A percentile compares a stretch with the other conserved stretches of the same genome.
These are phyloP conservation scores for Adelosebastes latens DNA, from an alignment of 2,797 vertebrate genomes.

Conservation along the genomic window DNA sequence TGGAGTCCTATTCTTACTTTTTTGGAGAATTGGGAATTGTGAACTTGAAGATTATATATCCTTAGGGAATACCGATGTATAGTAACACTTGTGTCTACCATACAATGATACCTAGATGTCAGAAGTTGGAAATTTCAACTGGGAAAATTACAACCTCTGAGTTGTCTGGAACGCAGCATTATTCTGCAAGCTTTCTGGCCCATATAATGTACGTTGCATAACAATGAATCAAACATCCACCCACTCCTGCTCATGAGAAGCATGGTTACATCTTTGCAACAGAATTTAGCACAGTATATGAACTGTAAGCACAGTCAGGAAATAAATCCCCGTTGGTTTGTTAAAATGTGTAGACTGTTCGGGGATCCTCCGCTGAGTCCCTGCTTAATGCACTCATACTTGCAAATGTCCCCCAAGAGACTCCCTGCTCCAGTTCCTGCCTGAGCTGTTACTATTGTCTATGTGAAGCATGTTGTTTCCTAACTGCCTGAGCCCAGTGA, in stretches of 20 bases:
- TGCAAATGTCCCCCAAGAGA: slow-evolving; percentile 26
- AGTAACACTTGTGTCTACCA: no score
- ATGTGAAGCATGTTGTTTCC: slow-evolving; percentile 22
- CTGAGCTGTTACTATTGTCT: slow-evolving; percentile 24
- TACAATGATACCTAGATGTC: no score
- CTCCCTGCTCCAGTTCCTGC: slow-evolving; percentile 11
- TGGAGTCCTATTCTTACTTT: no score
- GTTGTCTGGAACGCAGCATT: not conserved
- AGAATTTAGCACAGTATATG: not conserved
- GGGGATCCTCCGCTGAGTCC: slow-evolving; percentile 7
- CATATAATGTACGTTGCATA: slow-evolving; percentile 52
- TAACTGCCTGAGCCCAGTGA: slow-evolving; percentile 26
- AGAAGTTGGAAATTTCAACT: not conserved
- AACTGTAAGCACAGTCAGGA: slow-evolving; percentile 8
- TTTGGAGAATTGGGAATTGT: no score
- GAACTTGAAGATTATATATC: no score
- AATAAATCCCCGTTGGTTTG: slow-evolving; percentile 26
- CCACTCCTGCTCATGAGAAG: slow-evolving; percentile 41
- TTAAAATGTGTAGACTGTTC: slow-evolving; percentile 37
- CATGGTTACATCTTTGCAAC: slow-evolving; percentile 4
- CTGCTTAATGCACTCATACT: slow-evolving; percentile 20
- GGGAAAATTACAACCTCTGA: not conserved
- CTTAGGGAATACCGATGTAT: no score
- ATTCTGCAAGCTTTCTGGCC: slow-evolving; percentile 35
- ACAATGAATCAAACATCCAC: slow-evolving; percentile 59